These are phyloP conservation scores for Salmo trutta DNA, from an alignment of 2,797 vertebrate genomes.

Conservation along the genomic window DNA sequence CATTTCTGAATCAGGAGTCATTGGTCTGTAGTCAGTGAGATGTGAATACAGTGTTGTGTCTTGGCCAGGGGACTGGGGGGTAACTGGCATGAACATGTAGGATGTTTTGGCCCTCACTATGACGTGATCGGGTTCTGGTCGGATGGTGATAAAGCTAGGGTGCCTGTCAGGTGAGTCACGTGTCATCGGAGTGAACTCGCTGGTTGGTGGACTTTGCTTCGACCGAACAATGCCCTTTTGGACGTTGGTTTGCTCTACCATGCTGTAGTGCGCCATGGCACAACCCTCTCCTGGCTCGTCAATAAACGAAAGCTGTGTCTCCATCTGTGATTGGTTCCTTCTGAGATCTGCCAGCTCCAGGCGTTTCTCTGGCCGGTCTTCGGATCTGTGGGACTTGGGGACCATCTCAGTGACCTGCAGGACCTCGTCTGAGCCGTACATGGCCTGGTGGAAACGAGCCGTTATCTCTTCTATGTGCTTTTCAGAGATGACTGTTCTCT, in stretches of 20 bases:
- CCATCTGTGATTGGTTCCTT: constrained; percentile 34
- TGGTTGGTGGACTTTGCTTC: constrained; percentile 12
- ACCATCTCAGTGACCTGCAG: constrained; percentile 22
- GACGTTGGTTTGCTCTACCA: constrained; percentile 24
- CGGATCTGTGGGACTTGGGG: constrained; percentile 33
- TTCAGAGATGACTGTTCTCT: constrained; percentile 30
- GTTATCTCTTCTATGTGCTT: constrained; percentile 30
- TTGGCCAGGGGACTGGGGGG: constrained; percentile 19
- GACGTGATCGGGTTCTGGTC: constrained; percentile 26
- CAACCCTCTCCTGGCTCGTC: constrained; percentile 50
- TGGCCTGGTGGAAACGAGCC: constrained; percentile 21
- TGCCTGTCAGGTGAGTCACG: constrained; percentile 58
- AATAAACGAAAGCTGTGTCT: constrained; percentile 49
- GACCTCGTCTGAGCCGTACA: constrained; percentile 26
- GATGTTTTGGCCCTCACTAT: constrained; percentile 25
- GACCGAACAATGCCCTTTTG: constrained; percentile 9
- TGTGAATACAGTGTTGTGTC: constrained; percentile 15
- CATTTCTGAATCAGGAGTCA: constrained; percentile 36
- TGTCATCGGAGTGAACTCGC: constrained; percentile 32
- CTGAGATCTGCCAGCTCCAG: background rate
- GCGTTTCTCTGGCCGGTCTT: constrained; percentile 37
- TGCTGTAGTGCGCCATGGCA: constrained; percentile 36
- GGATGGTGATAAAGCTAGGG: constrained; percentile 15
- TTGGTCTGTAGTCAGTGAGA: constrained; percentile 22
- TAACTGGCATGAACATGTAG: constrained; percentile 25